phyloP scores from a whole-genome alignment of 2,797 vertebrate genomes.

The Gymnothorax reevesii region DNA sequence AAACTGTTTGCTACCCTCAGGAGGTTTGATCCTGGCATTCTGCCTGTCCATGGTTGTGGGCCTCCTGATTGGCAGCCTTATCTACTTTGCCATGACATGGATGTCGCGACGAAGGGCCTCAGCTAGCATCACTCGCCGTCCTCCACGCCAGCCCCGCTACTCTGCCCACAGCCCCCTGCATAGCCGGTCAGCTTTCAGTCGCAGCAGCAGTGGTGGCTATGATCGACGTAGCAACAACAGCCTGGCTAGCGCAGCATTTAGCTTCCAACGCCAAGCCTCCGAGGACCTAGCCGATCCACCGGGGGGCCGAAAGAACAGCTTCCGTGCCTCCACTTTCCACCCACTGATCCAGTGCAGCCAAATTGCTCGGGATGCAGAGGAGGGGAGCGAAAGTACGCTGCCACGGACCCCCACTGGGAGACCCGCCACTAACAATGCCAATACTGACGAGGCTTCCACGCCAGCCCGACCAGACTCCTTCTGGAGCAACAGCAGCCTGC shows the following conservation, averaged over 20 bases:
- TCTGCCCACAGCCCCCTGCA: conserved; percentile 63
- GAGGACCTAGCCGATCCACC: conserved; percentile 83
- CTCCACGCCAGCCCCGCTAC: conserved; percentile 67
- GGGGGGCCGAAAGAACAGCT: conserved; percentile 89
- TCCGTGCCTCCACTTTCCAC: conserved; percentile 94
- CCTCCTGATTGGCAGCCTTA: conserved; percentile 82
- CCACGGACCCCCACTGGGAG: conserved; percentile 73
- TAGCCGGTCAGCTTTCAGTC: conserved; percentile 83
- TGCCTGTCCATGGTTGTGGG: conserved; percentile 89
- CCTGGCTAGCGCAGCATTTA: conserved; percentile 88
- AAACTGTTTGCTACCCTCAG: conserved; percentile 56
- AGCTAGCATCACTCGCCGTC: conserved; percentile 85
- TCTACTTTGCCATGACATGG: conserved; percentile 84
- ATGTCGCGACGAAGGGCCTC: conserved; percentile 86
- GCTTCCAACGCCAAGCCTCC: conserved; percentile 88
- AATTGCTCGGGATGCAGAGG: conserved; percentile 84
- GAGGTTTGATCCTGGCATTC: conserved; percentile 88
- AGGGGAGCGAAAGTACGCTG: conserved; percentile 80
- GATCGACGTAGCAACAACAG: conserved; percentile 89
- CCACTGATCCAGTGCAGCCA: conserved; percentile 91
- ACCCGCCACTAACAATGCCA: conserved; percentile 59
- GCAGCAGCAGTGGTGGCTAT: conserved; percentile 73
- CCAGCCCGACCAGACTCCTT: conserved; percentile 80
- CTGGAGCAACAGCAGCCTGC: conserved; percentile 84
- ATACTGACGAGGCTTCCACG: conserved; percentile 56